phyloP scores from a whole-genome alignment of 2,113 vertebrate genomes.

The Grantiella picta region DNA sequence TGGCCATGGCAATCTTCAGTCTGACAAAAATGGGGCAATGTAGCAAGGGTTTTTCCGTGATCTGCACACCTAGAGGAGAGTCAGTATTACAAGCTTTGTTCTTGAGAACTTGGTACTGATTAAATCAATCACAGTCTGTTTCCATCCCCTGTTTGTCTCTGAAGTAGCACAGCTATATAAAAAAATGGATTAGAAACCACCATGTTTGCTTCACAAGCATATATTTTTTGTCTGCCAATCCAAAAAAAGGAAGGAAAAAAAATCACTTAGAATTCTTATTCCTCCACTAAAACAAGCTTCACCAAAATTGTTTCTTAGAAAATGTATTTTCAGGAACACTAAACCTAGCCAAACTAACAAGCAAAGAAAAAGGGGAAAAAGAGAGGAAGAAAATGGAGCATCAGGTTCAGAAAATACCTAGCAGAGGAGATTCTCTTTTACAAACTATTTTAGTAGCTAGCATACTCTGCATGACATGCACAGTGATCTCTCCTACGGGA shows the following conservation, averaged over 20 bases:
- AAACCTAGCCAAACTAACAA: background rate
- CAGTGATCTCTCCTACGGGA: background rate
- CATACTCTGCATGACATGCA: background rate
- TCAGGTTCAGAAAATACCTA: background rate
- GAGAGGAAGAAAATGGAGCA: background rate
- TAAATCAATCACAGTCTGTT: background rate
- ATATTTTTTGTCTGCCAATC: background rate
- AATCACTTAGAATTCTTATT: background rate
- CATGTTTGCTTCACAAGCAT: background rate
- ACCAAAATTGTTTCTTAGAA: background rate
- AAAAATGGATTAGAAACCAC: background rate
- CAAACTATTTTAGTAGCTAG: constrained; percentile 1
- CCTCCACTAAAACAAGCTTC: background rate
- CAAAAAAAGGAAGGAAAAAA: background rate
- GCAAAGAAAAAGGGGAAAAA: fast-evolving
- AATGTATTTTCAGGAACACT: background rate
- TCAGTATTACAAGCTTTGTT: background rate
- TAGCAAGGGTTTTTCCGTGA: background rate
- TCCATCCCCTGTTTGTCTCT: background rate
- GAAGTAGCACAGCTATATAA: background rate
- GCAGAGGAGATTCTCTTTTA: constrained; percentile 22
- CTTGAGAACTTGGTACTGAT: background rate
- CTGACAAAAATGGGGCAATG: constrained; percentile 30
- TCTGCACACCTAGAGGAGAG: background rate
- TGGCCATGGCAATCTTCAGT: background rate